Evolutionary conservation across 1,140 invertebrate species (phyloP), one percentile per base, ranked within the genome.

Genomic region (Ceratosolen fusciceps): DNA sequence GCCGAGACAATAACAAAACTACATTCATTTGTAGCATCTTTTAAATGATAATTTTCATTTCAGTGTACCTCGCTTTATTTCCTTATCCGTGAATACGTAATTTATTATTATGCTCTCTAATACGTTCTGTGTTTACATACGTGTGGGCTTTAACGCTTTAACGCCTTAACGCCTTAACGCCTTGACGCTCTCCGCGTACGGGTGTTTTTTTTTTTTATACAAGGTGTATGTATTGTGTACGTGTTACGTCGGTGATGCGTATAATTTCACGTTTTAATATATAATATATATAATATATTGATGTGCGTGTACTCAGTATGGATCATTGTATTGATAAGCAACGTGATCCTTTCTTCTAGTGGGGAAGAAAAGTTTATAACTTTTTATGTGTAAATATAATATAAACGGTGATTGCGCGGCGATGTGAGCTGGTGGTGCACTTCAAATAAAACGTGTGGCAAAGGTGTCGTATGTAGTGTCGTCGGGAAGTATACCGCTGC

Each of bases 11-110:
- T 79, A 81, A 80, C 49, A 72, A n/a, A n/a, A 82, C 49, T 65
- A 67, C 37, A 77, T 67, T 81, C 39, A 81, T 73, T 74, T 74
- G 78, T 79, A 52, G 47, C 65, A 78, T 65, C 71, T 81, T 80
- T 68, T n/a, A n/a, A 82, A 81, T 4, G 77, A 34, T 31, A 75
- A 70, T 72, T 80, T 74, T 73, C 74, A 43, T 56, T 67, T 73
- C 43, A 81, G 34, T 76, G 60, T 82, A 75, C 56, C 70, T 76
- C 52, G 47, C 74, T 77, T 68, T 43, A 72, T 54, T 70, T 70
- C 54, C 34, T 31, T 81, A 65, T 78, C 74, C 79, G 52, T 65
- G 19, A 79, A 58, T 58, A 80, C 52, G n/a, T n/a, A 70, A 60
- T 80, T 49, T 37, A 75, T 56, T 49, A 73, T 68, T 68, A 14